Evolutionary conservation across 1,140 invertebrate genomes (phyloP).

Genomic region (Colletes gigas): DNA sequence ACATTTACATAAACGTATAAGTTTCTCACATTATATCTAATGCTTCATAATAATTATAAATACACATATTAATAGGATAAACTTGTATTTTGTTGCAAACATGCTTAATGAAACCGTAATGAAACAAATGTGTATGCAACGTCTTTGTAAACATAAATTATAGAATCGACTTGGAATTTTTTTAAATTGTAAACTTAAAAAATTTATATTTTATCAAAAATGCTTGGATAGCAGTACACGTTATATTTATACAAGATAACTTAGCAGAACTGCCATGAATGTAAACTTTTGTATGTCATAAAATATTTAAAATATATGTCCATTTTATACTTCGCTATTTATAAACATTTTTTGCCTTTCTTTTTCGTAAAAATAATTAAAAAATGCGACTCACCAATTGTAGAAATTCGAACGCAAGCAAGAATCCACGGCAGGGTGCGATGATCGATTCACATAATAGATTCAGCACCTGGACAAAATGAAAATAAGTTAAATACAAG

Average conservation of each 20-base stretch:
- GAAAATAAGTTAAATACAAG: too few relatives aligned
- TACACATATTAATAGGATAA: not conserved
- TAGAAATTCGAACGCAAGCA: not conserved
- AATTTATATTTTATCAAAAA: not conserved
- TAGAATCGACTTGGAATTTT: not conserved
- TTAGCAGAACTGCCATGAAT: not conserved
- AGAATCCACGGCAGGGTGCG: too few relatives aligned
- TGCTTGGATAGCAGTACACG: too few relatives aligned
- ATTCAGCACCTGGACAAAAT: too few relatives aligned
- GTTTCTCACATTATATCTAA: not conserved
- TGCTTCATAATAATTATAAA: not conserved
- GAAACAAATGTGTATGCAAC: not conserved
- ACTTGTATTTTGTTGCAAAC: not conserved
- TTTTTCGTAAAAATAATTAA: not conserved
- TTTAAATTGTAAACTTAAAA: not conserved
- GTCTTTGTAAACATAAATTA: not conserved
- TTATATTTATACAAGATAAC: conserved; percentile 17
- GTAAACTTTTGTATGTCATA: conserved; percentile 29
- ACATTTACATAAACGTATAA: not conserved
- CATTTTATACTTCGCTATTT: conserved; percentile 31
- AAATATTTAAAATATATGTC: conserved; percentile 20
- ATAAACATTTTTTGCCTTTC: not conserved
- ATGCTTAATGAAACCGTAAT: not conserved
- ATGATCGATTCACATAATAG: too few relatives aligned
- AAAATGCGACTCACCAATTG: not conserved